These are phyloP conservation scores for Eurytoma californica DNA, from an alignment of 2,888 invertebrate genomes.

Conservation along the genomic window DNA sequence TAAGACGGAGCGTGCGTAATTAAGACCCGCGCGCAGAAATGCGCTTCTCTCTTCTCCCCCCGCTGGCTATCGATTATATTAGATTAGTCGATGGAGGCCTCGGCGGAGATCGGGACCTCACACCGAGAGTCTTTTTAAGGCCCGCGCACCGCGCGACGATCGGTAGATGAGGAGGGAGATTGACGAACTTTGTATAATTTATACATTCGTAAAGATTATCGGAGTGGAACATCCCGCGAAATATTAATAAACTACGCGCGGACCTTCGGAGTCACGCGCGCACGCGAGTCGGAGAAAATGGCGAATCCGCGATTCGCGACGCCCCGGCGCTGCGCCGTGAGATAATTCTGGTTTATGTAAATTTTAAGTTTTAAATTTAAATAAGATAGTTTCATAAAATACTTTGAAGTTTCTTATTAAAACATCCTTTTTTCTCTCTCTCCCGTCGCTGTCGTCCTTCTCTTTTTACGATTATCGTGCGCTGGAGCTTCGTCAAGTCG, in stretches of 20 bases:
- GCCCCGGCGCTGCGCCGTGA: conserved; percentile 11
- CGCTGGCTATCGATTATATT: conserved; percentile 50
- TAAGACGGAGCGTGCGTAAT: conserved; percentile 39
- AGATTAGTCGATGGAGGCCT: conserved; percentile 42
- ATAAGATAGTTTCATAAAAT: conserved; percentile 56
- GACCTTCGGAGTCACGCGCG: conserved; percentile 14
- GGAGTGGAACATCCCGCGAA: conserved; percentile 26
- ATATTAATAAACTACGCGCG: conserved; percentile 51
- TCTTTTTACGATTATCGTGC: conserved; percentile 50
- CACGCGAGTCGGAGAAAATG: conserved; percentile 30
- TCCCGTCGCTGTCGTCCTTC: background rate
- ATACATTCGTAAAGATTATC: conserved; percentile 50
- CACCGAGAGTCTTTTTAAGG: conserved; percentile 39
- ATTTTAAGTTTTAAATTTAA: conserved; percentile 55
- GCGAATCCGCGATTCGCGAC: conserved; percentile 31
- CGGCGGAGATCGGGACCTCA: conserved; percentile 43
- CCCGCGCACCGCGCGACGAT: conserved; percentile 44
- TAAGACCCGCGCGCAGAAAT: conserved; percentile 54
- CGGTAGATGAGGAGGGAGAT: conserved; percentile 14
- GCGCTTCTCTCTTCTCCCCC: conserved; percentile 33
- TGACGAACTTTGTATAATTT: conserved; percentile 53
- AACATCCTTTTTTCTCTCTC: conserved; percentile 31
- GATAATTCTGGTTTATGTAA: conserved; percentile 55
- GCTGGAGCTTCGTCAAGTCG: conserved; percentile 48
- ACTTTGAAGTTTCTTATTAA: conserved; percentile 57